Base-by-base conservation (phyloP, 1,140 invertebrate species). In the Coelopa frigida region DNA sequence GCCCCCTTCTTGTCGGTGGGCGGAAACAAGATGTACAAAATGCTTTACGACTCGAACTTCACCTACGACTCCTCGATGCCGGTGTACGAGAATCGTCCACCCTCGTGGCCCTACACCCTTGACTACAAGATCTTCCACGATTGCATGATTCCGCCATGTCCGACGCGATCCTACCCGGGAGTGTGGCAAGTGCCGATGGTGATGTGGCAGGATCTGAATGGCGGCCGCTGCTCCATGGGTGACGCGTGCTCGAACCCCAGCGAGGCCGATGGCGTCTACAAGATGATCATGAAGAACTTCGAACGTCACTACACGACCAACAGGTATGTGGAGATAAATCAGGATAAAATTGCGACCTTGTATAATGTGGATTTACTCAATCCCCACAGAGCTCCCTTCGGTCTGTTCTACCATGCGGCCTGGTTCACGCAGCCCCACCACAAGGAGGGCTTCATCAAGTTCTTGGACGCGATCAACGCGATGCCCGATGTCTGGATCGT, bases 111-210 rank as follows among this genome's bases (percentile, higher is more conserved):
- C 1, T 93, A 93, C 62, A 92, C 89, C 5, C 73, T 92, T n/a
- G 89, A 93, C 63, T 92, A 93, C 68, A 90, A n/a, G 65, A 74
- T 92, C 38, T 91, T 90, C 79, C 90, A 94, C 59, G 89, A 94
- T 61, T 94, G 90, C 59, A 92, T 92, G 89, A 93, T 94, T 59
- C 89, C 89, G 42, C 90, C 92, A 2, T 95, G 92, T 61, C 92
- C 91, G 1, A 93, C 89, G 2, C 84, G 84, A 66, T 89, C 85
- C 17, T 90, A 89, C 70, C 87, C 87, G 52, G 87, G 84, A 53
- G 83, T 94, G 14, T 94, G 91, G 91, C 89, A 94, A 77, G 87
- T 93, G 22, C 89, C 90, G 20, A 94, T 94, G 91, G 89, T 94
- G 26, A 94, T 94, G 90, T 94, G 90, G 91, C 89, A 93, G 71